Evolutionary conservation across 2,797 vertebrate genomes (phyloP).

Genomic region (Stomatorhinus walkeri): DNA sequence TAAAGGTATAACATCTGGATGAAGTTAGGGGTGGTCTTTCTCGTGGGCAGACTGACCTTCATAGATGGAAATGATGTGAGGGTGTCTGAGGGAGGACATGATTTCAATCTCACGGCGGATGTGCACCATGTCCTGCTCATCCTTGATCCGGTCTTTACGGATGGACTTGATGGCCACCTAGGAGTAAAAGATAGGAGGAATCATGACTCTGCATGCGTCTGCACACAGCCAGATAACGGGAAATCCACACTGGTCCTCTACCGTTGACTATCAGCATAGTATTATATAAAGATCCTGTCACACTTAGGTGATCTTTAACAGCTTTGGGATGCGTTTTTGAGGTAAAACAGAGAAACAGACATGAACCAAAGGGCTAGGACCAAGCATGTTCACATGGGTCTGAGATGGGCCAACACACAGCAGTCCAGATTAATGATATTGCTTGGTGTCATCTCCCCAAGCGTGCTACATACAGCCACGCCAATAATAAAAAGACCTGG

Average conservation of each 20-base stretch:
- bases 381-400: background rate
- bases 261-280: background rate
- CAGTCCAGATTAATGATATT: background rate
- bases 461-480: conserved; percentile 42
- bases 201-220: background rate
- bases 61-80: conserved; percentile 85
- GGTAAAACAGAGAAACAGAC: background rate
- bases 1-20: background rate
- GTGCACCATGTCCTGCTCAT: conserved; percentile 79
- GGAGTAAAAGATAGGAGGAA: background rate
- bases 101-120: conserved; percentile 83
- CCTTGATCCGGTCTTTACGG: conserved; percentile 86
- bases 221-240: background rate
- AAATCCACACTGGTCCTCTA: background rate
- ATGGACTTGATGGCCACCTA: conserved; percentile 87
- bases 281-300: background rate
- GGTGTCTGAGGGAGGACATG: conserved; percentile 83
- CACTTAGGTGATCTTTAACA: background rate
- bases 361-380: background rate
- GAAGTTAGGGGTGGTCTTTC: background rate
- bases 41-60: conserved; percentile 64
- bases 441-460: background rate
- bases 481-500: conserved; percentile 38
- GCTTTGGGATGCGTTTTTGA: background rate
- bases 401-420: background rate